These are phyloP conservation scores for Terrapene triunguis DNA, from an alignment of 2,113 vertebrate genomes.

Conservation along the genomic window DNA sequence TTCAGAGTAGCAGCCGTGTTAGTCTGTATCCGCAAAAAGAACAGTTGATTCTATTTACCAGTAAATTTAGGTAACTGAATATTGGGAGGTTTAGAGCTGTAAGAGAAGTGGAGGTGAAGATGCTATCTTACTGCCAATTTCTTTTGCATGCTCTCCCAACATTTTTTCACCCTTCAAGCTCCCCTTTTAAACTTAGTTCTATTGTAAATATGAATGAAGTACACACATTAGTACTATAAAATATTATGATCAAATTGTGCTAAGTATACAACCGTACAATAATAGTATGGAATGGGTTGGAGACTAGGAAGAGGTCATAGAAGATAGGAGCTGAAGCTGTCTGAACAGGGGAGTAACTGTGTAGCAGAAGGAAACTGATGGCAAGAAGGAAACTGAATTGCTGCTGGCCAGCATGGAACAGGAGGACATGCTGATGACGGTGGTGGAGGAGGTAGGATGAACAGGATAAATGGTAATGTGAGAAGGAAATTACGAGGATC, in stretches of 20 bases:
- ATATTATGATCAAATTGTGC: neutral
- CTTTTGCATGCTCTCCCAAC: slow-evolving; percentile 11
- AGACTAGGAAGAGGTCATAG: neutral
- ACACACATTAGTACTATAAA: neutral
- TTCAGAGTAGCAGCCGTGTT: too few species aligned
- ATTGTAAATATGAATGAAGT: neutral
- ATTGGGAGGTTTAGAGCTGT: neutral
- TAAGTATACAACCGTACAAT: neutral
- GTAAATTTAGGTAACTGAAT: neutral
- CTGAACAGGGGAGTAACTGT: neutral
- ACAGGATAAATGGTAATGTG: neutral
- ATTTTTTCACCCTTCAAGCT: neutral
- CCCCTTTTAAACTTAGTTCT: neutral
- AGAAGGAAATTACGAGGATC: neutral
- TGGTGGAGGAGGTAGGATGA: neutral
- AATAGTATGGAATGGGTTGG: neutral
- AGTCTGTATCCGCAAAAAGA: too few species aligned
- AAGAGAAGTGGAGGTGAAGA: neutral
- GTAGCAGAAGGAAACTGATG: neutral
- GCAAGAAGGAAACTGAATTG: neutral
- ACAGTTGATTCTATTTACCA: slow-evolving; percentile 26
- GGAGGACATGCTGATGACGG: neutral
- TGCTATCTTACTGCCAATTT: neutral
- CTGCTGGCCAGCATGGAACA: neutral
- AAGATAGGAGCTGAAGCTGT: neutral